Conservation (phyloP, 2,888 invertebrate species). For the Archips crataeganus region DNA sequence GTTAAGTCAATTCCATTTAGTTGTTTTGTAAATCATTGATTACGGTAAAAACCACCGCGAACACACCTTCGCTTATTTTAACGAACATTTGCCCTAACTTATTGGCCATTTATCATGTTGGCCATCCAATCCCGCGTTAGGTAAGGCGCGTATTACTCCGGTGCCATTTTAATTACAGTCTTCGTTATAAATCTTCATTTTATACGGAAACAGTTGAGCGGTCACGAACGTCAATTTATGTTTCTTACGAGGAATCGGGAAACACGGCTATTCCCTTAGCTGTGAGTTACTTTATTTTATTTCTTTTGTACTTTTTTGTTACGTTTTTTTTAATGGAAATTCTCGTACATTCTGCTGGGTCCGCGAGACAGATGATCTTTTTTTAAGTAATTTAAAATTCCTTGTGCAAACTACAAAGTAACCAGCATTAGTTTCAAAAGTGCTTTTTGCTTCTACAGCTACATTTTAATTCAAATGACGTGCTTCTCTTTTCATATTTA, state of each 20-base stretch:
- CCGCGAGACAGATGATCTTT: neutral
- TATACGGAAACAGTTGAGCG: constrained; percentile 35
- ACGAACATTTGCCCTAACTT: constrained; percentile 23
- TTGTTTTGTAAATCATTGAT: neutral
- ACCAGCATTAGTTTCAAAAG: neutral
- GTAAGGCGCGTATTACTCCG: constrained; percentile 28
- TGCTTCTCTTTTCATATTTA: neutral
- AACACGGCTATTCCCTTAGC: constrained; percentile 18
- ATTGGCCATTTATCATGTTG: constrained; percentile 40
- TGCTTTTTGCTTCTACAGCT: neutral
- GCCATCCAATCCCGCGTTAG: constrained; percentile 36
- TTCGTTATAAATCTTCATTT: constrained; percentile 45
- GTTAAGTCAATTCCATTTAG: neutral
- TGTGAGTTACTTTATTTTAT: constrained; percentile 24
- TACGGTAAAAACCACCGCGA: neutral
- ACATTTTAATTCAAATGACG: neutral
- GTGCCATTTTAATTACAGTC: constrained; percentile 41
- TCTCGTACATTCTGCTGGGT: neutral
- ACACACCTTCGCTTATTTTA: constrained; percentile 8
- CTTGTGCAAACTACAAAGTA: constrained; percentile 4
- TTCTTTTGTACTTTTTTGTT: constrained; percentile 18
- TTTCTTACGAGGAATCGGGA: constrained; percentile 38
- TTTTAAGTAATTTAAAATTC: constrained; percentile 18
- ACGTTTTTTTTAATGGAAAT: constrained; percentile 26
- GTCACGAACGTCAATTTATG: constrained; percentile 46